Evolutionary conservation across 2,113 vertebrate species (phyloP), one percentile per base, ranked within the genome.

Genomic region (Xiphophorus couchianus): DNA sequence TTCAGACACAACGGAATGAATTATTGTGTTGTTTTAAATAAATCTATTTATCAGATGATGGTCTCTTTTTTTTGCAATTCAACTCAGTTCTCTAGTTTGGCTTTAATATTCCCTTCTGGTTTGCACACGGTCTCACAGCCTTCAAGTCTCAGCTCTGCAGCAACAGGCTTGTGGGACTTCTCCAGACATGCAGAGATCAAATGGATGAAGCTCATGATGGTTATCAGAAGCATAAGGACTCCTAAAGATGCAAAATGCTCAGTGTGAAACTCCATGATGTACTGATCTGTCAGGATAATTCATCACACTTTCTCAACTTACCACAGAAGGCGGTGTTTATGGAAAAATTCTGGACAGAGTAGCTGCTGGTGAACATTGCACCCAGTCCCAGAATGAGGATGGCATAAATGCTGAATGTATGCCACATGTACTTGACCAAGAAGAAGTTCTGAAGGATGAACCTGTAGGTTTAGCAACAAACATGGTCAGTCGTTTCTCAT

Each of bases 381-480:
- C 89, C 88, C 14, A 92, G 81, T 62, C 91, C 86, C 76, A 94
- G 63, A 22, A 93, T 73, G 9, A 93, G 69, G 19, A 89, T 76
- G 39, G 88, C 62, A 54, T 94, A 93, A 66, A 91, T 81, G 2
- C 81, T 86, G 72, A 90, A 87, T 4, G 90, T 93, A 66, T 93
- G 80, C 48, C 60, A 69, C 69, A 92, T 76, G 83, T 89, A 88
- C n/a, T 85, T 86, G 17, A 70, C 65, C 0, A 90, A 69, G 25
- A 89, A 13, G 37, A 88, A 67, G 71, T 22, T 84, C 87, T 94
- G 88, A 3, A 93, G 74, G 70, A 76, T 12, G 73, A 93, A 92
- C 91, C 91, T 93, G 22, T 58, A 65, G 37, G 29, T 63, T 28
- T 22, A 37, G n/a, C 1, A 4, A 63, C 0, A 27, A 17, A 11